These are phyloP conservation scores for Athalia circularis DNA, from an alignment of 2,888 invertebrate genomes.

Conservation along the genomic window DNA sequence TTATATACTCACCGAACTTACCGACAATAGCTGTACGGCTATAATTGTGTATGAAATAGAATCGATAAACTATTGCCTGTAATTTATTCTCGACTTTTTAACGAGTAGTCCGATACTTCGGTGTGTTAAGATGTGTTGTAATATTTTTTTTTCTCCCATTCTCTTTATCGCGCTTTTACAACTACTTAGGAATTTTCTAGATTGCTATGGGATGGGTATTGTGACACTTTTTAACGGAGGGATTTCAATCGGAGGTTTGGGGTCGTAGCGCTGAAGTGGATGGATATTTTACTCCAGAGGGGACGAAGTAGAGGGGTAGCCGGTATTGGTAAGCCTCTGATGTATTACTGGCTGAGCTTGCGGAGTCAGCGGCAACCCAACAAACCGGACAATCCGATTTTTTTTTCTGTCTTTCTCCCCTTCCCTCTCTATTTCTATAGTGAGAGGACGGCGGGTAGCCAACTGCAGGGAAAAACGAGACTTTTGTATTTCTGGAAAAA, in stretches of 20 bases:
- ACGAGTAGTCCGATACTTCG: too few relatives aligned
- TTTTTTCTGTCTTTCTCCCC: conserved; percentile 30
- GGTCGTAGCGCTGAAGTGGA: conserved; percentile 46
- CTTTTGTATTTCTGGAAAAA: not conserved
- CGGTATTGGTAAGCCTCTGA: conserved; percentile 64
- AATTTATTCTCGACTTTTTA: too few relatives aligned
- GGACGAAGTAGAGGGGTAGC: not conserved
- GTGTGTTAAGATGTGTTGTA: not conserved
- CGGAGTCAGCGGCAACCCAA: conserved; percentile 68
- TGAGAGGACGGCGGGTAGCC: not conserved
- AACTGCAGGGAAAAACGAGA: not conserved
- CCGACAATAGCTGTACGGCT: too few relatives aligned
- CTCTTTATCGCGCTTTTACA: not conserved
- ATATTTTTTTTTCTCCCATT: not conserved
- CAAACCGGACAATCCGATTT: conserved; percentile 66
- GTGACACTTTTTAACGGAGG: not conserved
- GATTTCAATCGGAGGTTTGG: not conserved
- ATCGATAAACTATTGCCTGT: too few relatives aligned
- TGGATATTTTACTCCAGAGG: conserved; percentile 67
- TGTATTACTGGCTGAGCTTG: conserved; percentile 68
- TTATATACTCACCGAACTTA: too few relatives aligned
- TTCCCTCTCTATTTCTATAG: not conserved
- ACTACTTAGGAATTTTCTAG: not conserved
- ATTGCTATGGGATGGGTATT: not conserved
- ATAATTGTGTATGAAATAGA: too few relatives aligned